Evolutionary conservation across 1,140 invertebrate genomes (phyloP), one percentile per base, ranked within the genome.

Genomic region (Zeugodacus cucurbitae): DNA sequence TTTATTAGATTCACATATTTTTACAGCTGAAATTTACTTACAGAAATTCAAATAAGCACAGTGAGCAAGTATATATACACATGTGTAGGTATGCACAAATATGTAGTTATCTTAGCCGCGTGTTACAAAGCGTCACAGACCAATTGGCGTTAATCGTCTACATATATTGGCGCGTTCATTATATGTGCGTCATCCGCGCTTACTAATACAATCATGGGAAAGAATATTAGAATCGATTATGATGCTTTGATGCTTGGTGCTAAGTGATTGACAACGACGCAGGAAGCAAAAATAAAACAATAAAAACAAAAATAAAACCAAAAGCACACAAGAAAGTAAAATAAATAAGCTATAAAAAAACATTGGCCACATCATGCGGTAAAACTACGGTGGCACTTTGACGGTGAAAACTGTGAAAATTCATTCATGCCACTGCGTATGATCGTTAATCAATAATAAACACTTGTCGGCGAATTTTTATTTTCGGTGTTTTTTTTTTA

Each of bases 211-310:
- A 74, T 37, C 32, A 41, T n/a, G n/a, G n/a, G 67, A 34, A 37
- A 37, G 17, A 7, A 62, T 62, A 34, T 32, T 41, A 14, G 67
- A 37, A 22, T 74, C 67, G 34, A 74, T 74, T 74, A 41, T 74
- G 67, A 74, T 74, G 34, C 67, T 74, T 41, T 74, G 67, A 74
- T 74, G 34, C 67, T 74, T 41, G 62, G 26, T 29, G 62, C 29
- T 67, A 32, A 41, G 67, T 74, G 67, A 74, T 74, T 74, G 67
- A 74, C 67, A 37, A 37, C 32, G 67, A 74, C n/a, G n/a, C 67
- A 74, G 67, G 67, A 70, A 70, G 67, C 67, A 5, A 2, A 37
- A 70, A 67, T 37, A n/a, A 74, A 74, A 0, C 17, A 41, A 74
- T 14, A 62, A 26, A 74, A 37, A 74, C n/a, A 17, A 67, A 67